Evolutionary conservation across 2,797 vertebrate genomes (phyloP).

Genomic region (Tamandua tetradactyla): DNA sequence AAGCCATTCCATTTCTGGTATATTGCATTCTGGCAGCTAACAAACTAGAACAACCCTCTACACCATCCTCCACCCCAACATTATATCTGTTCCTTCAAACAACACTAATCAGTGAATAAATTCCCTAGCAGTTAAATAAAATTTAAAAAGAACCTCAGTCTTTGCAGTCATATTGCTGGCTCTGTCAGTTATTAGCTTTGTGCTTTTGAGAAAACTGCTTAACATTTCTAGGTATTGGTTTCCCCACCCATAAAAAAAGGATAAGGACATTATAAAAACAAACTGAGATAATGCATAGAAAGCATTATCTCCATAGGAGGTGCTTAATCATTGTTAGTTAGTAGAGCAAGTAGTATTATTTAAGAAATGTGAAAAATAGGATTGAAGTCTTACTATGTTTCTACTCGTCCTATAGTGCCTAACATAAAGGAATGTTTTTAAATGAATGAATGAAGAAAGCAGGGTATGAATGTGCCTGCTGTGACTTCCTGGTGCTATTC

Average conservation of each 20-base stretch:
- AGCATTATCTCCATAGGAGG: not conserved
- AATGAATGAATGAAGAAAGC: not conserved
- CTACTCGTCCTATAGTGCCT: not conserved
- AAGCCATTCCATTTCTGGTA: too few relatives aligned
- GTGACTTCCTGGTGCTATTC: not conserved
- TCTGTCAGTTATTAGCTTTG: not conserved
- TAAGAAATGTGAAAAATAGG: not conserved
- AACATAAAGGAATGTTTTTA: not conserved
- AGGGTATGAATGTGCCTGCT: fast-evolving
- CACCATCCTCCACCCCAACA: not conserved
- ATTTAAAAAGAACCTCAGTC: not conserved
- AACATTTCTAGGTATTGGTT: not conserved
- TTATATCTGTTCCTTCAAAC: not conserved
- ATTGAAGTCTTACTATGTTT: not conserved
- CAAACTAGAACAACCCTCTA: too few relatives aligned
- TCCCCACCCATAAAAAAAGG: not conserved
- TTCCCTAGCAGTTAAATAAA: not conserved
- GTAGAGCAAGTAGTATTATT: not conserved
- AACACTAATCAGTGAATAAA: not conserved
- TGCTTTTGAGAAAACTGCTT: not conserved
- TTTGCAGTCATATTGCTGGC: not conserved
- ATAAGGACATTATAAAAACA: not conserved
- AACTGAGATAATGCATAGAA: not conserved
- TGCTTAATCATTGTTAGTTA: fast-evolving
- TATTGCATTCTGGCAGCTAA: too few relatives aligned